Percentiles rank a stretch among this genome's conserved stretches.
phyloP scores from a whole-genome alignment of 2,888 invertebrate genomes.

The Aspidiotus destructor region DNA sequence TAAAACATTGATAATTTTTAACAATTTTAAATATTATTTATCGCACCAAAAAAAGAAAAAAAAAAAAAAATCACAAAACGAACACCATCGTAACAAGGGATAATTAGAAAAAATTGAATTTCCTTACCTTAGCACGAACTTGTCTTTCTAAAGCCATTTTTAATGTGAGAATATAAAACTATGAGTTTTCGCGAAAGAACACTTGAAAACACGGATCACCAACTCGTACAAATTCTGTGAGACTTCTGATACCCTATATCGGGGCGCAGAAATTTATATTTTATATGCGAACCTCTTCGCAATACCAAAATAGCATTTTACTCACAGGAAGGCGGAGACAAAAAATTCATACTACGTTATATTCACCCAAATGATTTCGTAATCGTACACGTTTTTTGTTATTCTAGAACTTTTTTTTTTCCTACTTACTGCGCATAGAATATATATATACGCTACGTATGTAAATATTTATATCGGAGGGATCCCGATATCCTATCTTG shows the following conservation, averaged over 20 bases:
- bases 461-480: too few relatives aligned
- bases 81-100: neutral
- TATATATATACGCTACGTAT: too few relatives aligned
- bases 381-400: constrained; percentile 17
- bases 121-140: constrained; percentile 75
- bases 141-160: constrained; percentile 84
- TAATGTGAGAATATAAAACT: too few relatives aligned
- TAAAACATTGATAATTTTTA: constrained; percentile 41
- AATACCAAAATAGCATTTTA: constrained; percentile 25
- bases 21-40: neutral
- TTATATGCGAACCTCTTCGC: constrained; percentile 14
- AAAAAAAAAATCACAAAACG: constrained; percentile 31
- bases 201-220: constrained; percentile 3
- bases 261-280: constrained; percentile 23
- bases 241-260: constrained; percentile 23
- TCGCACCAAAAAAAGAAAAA: too few relatives aligned
- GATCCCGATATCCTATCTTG: too few relatives aligned
- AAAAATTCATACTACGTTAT: constrained; percentile 18
- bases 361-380: constrained; percentile 22
- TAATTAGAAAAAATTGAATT: neutral
- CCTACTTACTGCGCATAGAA: neutral
- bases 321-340: constrained; percentile 26
- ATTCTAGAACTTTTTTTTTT: constrained; percentile 12
- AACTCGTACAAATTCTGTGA: constrained; percentile 8
- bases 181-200: constrained; percentile 11